Percentiles rank a stretch among this genome's conserved stretches.
Evolutionary conservation across 2,113 vertebrate species (phyloP).

Genomic region (Siniperca chuatsi): DNA sequence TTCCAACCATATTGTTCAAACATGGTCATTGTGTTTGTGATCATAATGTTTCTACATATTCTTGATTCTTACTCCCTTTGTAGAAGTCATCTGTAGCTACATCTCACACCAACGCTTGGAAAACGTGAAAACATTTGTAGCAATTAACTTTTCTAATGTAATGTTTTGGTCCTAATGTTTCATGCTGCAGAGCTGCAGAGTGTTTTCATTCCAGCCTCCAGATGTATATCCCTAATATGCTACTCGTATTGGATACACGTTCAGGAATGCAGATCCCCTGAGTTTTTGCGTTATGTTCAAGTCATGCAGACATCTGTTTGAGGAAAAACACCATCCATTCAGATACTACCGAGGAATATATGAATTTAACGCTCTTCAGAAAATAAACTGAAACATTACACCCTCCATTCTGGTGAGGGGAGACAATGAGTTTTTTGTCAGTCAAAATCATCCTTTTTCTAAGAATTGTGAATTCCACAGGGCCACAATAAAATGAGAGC

Average conservation of each 20-base stretch:
- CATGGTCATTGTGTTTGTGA: not conserved
- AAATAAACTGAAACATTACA: conserved; percentile 35
- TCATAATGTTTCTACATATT: not conserved
- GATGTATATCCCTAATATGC: conserved; percentile 66
- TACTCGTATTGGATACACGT: conserved; percentile 55
- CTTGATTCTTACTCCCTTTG: not conserved
- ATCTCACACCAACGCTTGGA: not conserved
- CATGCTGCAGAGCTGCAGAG: conserved; percentile 42
- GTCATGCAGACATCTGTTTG: conserved; percentile 69
- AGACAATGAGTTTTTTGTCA: conserved; percentile 17
- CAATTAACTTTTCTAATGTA: not conserved
- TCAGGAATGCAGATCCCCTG: conserved; percentile 70
- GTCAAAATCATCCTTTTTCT: conserved; percentile 8
- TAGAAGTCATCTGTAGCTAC: not conserved
- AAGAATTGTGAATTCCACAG: conserved; percentile 14
- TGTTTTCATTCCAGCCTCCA: conserved; percentile 71
- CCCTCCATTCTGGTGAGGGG: conserved; percentile 21
- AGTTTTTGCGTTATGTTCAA: conserved; percentile 61
- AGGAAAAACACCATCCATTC: conserved; percentile 54
- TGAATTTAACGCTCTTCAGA: conserved; percentile 20
- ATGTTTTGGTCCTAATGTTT: conserved; percentile 50
- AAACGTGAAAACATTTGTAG: conserved; percentile 12
- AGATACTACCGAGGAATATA: conserved; percentile 29
- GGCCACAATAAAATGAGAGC: conserved; percentile 32
- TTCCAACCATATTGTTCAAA: not conserved